These are phyloP conservation scores for Engystomops pustulosus DNA, from an alignment of 2,113 vertebrate genomes.

Conservation along the genomic window DNA sequence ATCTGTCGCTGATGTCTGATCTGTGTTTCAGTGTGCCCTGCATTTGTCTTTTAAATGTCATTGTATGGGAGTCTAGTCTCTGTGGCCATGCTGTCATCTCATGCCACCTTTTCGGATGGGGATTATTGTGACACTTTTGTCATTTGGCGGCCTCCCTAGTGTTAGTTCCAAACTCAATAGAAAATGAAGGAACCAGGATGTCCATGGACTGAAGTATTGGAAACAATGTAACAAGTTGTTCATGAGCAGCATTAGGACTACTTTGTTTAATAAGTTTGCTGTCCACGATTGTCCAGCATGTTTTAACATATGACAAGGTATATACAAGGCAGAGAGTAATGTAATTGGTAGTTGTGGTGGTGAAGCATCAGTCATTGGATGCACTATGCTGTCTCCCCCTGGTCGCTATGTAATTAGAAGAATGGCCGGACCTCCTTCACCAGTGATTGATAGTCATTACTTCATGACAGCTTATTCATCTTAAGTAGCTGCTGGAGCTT, in stretches of 20 bases:
- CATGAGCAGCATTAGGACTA: too few relatives aligned
- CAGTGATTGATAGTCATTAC: slow-evolving; percentile 11
- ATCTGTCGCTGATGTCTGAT: slow-evolving; percentile 24
- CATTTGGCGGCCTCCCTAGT: background rate
- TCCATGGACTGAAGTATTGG: background rate
- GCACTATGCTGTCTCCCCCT: background rate
- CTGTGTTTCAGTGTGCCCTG: background rate
- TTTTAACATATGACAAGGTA: too few relatives aligned
- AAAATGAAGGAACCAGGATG: background rate
- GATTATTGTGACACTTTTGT: background rate
- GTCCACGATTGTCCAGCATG: too few relatives aligned
- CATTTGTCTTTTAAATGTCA: background rate
- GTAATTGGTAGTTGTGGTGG: too few relatives aligned
- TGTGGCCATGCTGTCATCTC: background rate
- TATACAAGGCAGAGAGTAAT: too few relatives aligned
- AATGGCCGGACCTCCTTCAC: background rate
- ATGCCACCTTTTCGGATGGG: background rate
- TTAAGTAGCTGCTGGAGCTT: background rate
- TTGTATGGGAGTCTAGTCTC: background rate
- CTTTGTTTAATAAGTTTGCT: too few relatives aligned
- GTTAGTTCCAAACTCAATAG: background rate
- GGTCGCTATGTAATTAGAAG: background rate
- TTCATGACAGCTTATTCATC: slow-evolving; percentile 18
- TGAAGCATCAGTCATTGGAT: background rate
- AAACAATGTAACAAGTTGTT: too few relatives aligned